Evolutionary conservation across 2,888 invertebrate genomes (phyloP).

Genomic region (Tetragnatha montana): DNA sequence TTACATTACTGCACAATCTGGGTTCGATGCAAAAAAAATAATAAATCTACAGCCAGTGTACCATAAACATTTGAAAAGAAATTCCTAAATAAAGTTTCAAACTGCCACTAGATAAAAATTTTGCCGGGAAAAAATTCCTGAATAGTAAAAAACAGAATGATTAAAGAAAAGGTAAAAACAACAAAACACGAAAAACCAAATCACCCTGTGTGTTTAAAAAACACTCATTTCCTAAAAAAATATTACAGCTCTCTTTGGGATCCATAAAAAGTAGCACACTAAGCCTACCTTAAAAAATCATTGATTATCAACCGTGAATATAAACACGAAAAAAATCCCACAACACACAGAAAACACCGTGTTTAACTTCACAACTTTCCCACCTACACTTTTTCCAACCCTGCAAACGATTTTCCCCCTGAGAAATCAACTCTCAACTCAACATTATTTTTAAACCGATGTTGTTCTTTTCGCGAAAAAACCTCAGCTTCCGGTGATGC

Average conservation of each 20-base stretch:
- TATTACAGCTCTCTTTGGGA: background rate
- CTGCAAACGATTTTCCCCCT: background rate
- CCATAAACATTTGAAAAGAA: no score
- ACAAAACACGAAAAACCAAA: background rate
- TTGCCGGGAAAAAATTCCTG: no score
- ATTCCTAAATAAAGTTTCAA: no score
- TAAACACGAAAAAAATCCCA: background rate
- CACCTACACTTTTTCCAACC: background rate
- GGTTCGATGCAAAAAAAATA: no score
- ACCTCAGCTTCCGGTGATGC: slow-evolving; percentile 30
- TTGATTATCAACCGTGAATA: background rate
- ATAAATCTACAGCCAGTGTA: no score
- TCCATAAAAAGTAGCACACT: background rate
- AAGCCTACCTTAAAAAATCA: background rate
- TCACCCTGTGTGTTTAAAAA: background rate
- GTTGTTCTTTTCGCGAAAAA: background rate
- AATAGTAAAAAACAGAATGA: background rate
- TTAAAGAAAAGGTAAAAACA: background rate
- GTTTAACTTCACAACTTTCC: background rate
- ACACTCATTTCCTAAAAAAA: background rate
- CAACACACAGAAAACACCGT: background rate
- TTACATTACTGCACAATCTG: no score
- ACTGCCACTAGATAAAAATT: no score
- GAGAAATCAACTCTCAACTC: no score
- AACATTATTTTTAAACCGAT: no score